A percentile compares a stretch with the other conserved stretches of the same genome.
These are phyloP conservation scores for Fistularia commersonii DNA, from an alignment of 2,797 vertebrate species.

Conservation along the genomic window DNA sequence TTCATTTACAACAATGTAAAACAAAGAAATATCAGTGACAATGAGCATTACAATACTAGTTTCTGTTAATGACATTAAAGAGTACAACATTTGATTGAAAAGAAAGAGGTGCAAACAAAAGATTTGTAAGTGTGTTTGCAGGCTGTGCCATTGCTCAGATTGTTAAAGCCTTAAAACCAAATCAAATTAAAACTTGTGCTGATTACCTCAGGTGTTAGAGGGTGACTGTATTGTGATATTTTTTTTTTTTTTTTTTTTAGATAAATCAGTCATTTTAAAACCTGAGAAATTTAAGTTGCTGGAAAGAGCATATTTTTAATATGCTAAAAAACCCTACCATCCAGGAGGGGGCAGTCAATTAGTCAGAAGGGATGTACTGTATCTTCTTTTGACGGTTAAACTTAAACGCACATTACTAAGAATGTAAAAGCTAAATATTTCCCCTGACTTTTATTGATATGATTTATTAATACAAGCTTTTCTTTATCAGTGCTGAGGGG, in stretches of 20 bases:
- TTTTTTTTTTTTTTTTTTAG: neutral
- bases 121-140: too few species aligned
- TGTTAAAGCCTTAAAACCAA: too few species aligned
- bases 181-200: too few species aligned
- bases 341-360: conserved; percentile 59
- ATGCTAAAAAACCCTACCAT: conserved; percentile 10
- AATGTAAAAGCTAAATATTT: conserved; percentile 8
- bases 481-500: conserved; percentile 51
- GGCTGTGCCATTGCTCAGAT: too few species aligned
- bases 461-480: conserved; percentile 23
- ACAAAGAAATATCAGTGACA: conserved; percentile 6
- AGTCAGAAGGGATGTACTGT: neutral
- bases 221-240: neutral
- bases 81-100: conserved; percentile 6
- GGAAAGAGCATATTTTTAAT: neutral
- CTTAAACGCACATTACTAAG: neutral
- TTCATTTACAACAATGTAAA: conserved; percentile 24
- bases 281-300: neutral
- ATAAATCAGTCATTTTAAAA: conserved; percentile 1
- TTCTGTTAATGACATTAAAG: conserved; percentile 43
- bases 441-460: conserved; percentile 11
- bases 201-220: too few species aligned
- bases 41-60: conserved; percentile 16
- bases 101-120: too few species aligned
- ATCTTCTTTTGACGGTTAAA: neutral